Evolutionary conservation across 2,113 vertebrate species (phyloP).

Genomic region (Phycodurus eques): DNA sequence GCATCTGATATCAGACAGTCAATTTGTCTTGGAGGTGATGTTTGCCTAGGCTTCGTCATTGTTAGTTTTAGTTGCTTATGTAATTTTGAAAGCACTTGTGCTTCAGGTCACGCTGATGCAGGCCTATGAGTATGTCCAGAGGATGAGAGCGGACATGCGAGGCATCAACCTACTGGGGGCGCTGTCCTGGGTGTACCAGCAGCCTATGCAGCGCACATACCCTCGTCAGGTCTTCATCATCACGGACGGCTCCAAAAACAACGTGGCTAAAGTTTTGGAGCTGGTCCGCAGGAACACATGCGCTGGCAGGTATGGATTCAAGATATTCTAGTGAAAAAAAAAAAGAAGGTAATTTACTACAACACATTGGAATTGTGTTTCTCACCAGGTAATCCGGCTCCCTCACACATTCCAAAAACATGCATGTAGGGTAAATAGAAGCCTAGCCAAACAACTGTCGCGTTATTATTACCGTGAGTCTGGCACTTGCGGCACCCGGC

Average conservation of each 20-base stretch:
- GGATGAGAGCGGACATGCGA: constrained; percentile 63
- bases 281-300: constrained; percentile 84
- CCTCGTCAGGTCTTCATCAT: constrained; percentile 93
- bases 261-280: constrained; percentile 79
- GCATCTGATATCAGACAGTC: constrained; percentile 44
- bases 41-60: constrained; percentile 32
- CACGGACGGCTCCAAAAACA: constrained; percentile 61
- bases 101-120: constrained; percentile 76
- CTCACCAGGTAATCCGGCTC: too few relatives aligned
- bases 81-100: constrained; percentile 14
- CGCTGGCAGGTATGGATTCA: constrained; percentile 76
- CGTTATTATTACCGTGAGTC: too few relatives aligned
- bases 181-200: constrained; percentile 83
- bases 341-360: neutral
- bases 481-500: too few relatives aligned
- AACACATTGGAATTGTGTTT: neutral
- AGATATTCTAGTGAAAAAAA: neutral
- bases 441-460: too few relatives aligned
- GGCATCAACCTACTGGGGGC: constrained; percentile 79
- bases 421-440: too few relatives aligned
- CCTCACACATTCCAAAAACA: too few relatives aligned
- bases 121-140: constrained; percentile 78
- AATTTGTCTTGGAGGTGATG: constrained; percentile 29
- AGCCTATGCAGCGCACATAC: constrained; percentile 81
- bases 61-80: constrained; percentile 10